Percentiles rank a stretch among this genome's conserved stretches.
Conservation (phyloP, 1,140 invertebrate genomes). For the Eubasilissa regina region DNA sequence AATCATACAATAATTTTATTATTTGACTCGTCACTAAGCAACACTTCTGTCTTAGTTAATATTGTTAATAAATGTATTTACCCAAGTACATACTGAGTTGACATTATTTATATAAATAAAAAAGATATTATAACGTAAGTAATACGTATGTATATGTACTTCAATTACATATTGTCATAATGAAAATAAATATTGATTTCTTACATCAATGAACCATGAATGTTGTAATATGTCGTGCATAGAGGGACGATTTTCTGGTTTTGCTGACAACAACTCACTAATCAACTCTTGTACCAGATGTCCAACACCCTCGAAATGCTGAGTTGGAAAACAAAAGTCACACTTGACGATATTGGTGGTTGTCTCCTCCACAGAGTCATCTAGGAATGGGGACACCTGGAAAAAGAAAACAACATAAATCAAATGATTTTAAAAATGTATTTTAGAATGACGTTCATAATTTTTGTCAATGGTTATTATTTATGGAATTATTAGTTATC, state of each 20-base stretch:
- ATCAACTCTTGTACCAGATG: conserved; percentile 81
- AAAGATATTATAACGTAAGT: no score
- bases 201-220: conserved; percentile 76
- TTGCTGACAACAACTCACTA: conserved; percentile 75
- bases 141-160: no score
- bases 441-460: conserved; percentile 50
- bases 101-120: no score
- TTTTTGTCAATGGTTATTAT: background rate
- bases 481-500: no score
- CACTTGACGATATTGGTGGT: conserved; percentile 87
- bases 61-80: no score
- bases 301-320: conserved; percentile 83
- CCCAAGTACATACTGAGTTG: no score
- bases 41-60: no score
- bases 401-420: conserved; percentile 59
- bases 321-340: conserved; percentile 88
- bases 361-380: conserved; percentile 88
- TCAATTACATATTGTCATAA: no score
- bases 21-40: no score
- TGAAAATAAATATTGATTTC: conserved; percentile 3
- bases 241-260: conserved; percentile 72
- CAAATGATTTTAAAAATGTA: conserved; percentile 60
- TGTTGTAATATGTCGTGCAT: conserved; percentile 74
- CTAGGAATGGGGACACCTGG: conserved; percentile 86
- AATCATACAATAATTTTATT: no score